These are phyloP conservation scores for Drosophila azteca DNA, from an alignment of 1,140 invertebrate genomes.

Conservation along the genomic window DNA sequence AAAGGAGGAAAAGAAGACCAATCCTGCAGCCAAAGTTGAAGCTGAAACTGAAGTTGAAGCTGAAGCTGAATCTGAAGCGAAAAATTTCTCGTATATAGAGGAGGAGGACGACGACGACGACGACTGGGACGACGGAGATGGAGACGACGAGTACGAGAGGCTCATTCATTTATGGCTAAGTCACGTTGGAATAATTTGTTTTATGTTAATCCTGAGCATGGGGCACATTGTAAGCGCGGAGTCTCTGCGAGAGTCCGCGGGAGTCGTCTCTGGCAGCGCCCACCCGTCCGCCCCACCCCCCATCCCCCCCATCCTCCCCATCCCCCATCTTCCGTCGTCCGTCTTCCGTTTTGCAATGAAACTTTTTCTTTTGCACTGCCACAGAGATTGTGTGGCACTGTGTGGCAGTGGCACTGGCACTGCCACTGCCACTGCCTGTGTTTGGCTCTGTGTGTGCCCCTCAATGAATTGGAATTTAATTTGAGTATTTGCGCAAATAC, in stretches of 20 bases:
- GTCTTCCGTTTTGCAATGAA: constrained; percentile 47
- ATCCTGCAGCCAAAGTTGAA: constrained; percentile 17
- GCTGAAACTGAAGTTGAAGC: no score
- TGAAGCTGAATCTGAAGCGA: neutral
- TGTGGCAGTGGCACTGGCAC: no score
- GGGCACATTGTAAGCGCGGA: constrained; percentile 64
- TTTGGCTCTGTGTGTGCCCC: constrained; percentile 55
- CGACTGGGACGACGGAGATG: no score
- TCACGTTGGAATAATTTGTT: constrained; percentile 83
- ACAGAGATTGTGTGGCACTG: constrained; percentile 1
- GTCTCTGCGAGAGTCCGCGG: neutral
- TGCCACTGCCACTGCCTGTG: constrained; percentile 14
- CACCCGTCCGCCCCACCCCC: no score
- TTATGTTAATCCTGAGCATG: constrained; percentile 83
- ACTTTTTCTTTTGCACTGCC: constrained; percentile 62
- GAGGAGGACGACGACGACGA: no score
- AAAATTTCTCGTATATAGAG: constrained; percentile 35
- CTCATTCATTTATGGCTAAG: constrained; percentile 82
- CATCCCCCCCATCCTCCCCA: constrained; percentile 2
- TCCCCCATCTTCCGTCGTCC: constrained; percentile 8
- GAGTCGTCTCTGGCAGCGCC: no score
- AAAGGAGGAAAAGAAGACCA: constrained; percentile 61
- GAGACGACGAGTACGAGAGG: constrained; percentile 29
- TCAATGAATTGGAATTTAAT: constrained; percentile 83
- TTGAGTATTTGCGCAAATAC: constrained; percentile 79